Evolutionary conservation across 2,113 vertebrate species (phyloP).

Genomic region (Callipepla squamata): DNA sequence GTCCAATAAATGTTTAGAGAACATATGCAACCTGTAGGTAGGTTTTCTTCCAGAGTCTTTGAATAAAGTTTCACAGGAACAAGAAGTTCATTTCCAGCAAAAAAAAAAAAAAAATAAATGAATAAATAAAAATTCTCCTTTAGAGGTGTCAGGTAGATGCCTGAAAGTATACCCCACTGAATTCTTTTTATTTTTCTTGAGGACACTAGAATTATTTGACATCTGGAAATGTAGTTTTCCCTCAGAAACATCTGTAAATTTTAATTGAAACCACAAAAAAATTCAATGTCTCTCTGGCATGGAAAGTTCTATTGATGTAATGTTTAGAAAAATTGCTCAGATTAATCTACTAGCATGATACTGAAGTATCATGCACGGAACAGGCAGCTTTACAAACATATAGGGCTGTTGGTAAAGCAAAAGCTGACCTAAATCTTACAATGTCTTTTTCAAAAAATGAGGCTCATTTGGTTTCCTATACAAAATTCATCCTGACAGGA

Average conservation of each 20-base stretch:
- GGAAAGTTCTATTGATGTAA: neutral
- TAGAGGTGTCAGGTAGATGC: neutral
- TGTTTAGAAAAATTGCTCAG: neutral
- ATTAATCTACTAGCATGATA: neutral
- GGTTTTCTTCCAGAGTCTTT: neutral
- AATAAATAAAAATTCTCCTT: neutral
- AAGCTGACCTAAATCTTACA: neutral
- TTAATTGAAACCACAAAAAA: conserved; percentile 7
- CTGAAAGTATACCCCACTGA: neutral
- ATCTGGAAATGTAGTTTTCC: neutral
- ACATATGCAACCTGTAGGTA: neutral
- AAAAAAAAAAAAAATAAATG: neutral
- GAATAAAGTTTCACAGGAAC: neutral
- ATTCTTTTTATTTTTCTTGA: neutral
- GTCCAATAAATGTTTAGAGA: neutral
- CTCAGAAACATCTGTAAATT: neutral
- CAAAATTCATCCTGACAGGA: neutral
- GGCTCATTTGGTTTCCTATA: neutral
- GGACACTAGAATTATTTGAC: neutral
- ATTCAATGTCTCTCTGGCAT: neutral
- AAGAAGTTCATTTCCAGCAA: neutral
- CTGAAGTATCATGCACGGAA: neutral
- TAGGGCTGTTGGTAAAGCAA: neutral
- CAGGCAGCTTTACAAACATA: neutral
- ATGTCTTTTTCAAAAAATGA: neutral